These are phyloP conservation scores for Smutsia temminckii DNA, from an alignment of 2,797 vertebrate species.

Conservation along the genomic window DNA sequence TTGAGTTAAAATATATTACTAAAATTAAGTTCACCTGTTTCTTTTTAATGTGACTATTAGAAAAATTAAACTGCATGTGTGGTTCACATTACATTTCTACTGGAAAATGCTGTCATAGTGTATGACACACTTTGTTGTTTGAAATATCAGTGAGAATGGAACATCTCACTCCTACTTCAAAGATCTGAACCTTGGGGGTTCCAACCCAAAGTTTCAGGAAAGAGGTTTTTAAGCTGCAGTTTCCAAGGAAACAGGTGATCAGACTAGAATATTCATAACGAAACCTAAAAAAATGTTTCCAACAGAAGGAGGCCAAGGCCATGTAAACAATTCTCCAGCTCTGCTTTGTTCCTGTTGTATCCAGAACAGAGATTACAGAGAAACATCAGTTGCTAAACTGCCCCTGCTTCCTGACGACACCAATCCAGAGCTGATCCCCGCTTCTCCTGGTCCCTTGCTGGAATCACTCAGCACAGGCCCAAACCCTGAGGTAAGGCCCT, in stretches of 20 bases:
- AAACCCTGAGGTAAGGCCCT: not conserved
- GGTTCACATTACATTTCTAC: not conserved
- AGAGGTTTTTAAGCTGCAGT: conserved; percentile 8
- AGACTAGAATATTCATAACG: not conserved
- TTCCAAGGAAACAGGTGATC: conserved; percentile 20
- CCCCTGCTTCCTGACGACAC: not conserved
- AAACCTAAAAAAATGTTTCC: not conserved
- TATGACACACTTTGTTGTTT: not conserved
- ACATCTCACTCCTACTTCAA: not conserved
- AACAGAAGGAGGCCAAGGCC: not conserved
- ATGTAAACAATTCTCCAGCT: not conserved
- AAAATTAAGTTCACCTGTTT: not conserved
- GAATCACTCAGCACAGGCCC: not conserved
- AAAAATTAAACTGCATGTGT: not conserved
- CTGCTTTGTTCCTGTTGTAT: not conserved
- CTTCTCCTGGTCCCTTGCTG: not conserved
- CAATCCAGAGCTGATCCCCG: not conserved
- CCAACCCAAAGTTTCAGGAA: not conserved
- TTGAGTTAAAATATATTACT: not conserved
- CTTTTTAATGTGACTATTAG: not conserved
- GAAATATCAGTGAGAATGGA: not conserved
- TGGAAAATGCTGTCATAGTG: not conserved
- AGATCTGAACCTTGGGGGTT: not conserved
- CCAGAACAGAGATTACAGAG: not conserved
- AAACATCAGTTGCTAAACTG: not conserved